Evolutionary conservation across 2,888 invertebrate genomes (phyloP).

Genomic region (Sminthurides aquaticus): DNA sequence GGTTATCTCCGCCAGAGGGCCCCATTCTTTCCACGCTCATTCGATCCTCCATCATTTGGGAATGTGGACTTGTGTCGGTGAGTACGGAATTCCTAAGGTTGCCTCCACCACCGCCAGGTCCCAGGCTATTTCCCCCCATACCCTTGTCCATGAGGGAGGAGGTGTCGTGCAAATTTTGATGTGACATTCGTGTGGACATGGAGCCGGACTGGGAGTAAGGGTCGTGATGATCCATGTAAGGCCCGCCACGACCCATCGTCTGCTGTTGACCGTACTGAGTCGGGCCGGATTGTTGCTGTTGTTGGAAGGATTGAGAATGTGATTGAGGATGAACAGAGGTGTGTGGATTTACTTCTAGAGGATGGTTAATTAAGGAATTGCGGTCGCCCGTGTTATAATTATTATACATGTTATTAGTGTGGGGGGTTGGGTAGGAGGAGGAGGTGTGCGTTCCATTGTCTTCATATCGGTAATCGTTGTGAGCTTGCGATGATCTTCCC

Average conservation of each 20-base stretch:
- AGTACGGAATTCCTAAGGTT: conserved; percentile 35
- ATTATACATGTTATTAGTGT: conserved; percentile 38
- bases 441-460: conserved; percentile 13
- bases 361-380: conserved; percentile 36
- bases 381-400: conserved; percentile 44
- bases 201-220: conserved; percentile 30
- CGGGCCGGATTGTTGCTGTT: conserved; percentile 33
- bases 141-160: conserved; percentile 22
- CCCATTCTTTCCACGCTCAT: neutral
- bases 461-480: conserved; percentile 32
- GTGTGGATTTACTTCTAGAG: conserved; percentile 30
- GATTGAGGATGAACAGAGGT: conserved; percentile 29
- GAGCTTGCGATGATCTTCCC: conserved; percentile 9
- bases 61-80: conserved; percentile 39
- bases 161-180: conserved; percentile 30
- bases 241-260: neutral
- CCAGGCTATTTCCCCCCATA: conserved; percentile 19
- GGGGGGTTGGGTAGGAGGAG: conserved; percentile 24
- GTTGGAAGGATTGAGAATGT: conserved; percentile 31
- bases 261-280: conserved; percentile 30
- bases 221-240: conserved; percentile 19
- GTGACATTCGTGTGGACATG: conserved; percentile 29
- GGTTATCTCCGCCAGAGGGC: conserved; percentile 18
- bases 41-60: conserved; percentile 28
- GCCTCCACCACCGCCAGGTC: conserved; percentile 23